A percentile compares a stretch with the other conserved stretches of the same genome.
phyloP scores from a whole-genome alignment of 2,113 vertebrate genomes.

The Galemys pyrenaicus region DNA sequence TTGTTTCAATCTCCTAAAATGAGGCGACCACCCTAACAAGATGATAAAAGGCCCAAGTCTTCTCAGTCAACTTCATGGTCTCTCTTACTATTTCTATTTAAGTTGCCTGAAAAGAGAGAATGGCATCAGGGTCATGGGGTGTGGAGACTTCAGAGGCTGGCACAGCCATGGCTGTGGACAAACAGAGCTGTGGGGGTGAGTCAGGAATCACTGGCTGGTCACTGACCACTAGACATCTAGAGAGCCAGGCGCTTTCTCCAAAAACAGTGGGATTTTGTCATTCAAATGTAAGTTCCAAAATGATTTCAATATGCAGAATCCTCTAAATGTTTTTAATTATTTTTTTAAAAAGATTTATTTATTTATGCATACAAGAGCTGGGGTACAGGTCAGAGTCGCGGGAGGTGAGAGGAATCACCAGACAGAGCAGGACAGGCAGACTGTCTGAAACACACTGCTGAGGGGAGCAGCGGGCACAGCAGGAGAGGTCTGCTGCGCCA shows the following conservation, averaged over 20 bases:
- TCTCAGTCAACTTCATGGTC: neutral
- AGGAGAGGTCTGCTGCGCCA: too few relatives aligned
- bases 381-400: too few relatives aligned
- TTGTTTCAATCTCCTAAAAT: neutral
- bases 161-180: neutral
- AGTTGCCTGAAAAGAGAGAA: neutral
- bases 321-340: neutral
- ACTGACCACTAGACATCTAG: neutral
- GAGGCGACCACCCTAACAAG: neutral
- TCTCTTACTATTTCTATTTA: neutral
- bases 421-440: too few relatives aligned
- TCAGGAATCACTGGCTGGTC: neutral
- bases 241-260: neutral
- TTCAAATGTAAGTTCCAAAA: slow-evolving; percentile 5
- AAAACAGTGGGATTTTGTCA: neutral
- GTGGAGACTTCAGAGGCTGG: neutral
- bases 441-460: too few relatives aligned
- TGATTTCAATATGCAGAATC: neutral
- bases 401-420: too few relatives aligned
- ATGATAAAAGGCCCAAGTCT: neutral
- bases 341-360: too few relatives aligned
- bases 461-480: too few relatives aligned
- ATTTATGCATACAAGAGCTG: too few relatives aligned
- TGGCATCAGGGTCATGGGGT: neutral
- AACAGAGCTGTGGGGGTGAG: neutral